Conservation (phyloP, 2,888 invertebrate genomes). For the Dysmachus trigonus region DNA sequence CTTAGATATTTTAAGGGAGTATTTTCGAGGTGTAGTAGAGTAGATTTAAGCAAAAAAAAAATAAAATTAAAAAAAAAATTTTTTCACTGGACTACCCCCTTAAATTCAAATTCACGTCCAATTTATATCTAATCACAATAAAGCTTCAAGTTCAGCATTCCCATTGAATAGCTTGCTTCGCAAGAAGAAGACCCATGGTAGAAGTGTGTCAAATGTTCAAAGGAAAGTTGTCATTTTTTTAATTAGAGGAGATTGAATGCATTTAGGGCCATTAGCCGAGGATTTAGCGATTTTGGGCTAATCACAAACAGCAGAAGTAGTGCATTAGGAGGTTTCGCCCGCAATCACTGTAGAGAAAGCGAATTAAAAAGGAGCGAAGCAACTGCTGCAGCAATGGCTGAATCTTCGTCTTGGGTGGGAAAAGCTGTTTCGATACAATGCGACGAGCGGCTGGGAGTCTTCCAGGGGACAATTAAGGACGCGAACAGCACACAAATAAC, state of each 20-base stretch:
- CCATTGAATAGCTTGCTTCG: background rate
- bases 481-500: conserved; percentile 78
- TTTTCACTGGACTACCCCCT: no score
- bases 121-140: background rate
- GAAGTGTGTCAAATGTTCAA: background rate
- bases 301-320: background rate
- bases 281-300: background rate
- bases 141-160: background rate
- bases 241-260: background rate
- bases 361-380: background rate
- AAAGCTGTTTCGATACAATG: conserved; percentile 87
- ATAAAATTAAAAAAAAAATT: background rate
- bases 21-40: no score
- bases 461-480: conserved; percentile 78
- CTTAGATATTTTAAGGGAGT: no score
- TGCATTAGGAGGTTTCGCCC: background rate
- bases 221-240: background rate
- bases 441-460: conserved; percentile 78
- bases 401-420: conserved; percentile 68
- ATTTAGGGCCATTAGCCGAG: background rate
- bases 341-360: background rate
- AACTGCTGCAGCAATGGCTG: conserved; percentile 1
- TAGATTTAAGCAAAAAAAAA: no score
- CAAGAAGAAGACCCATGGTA: background rate
- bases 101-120: background rate